These are phyloP conservation scores for Rhagium mordax DNA, from an alignment of 2,888 invertebrate species.

Conservation along the genomic window DNA sequence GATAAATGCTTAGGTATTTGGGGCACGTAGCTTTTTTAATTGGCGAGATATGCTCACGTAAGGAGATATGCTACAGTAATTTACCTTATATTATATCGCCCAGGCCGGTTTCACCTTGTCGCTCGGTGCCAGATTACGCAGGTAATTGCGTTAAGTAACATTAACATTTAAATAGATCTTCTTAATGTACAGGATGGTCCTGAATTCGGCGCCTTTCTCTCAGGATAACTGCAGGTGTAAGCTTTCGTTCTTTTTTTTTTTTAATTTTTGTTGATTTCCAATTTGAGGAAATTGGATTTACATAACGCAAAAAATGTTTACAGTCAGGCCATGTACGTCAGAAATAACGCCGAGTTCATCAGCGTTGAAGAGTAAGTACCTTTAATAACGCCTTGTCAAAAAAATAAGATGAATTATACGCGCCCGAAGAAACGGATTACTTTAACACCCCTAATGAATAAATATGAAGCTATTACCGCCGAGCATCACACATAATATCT, in stretches of 20 bases:
- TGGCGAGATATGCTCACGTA: constrained; percentile 2
- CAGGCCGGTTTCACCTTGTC: background rate
- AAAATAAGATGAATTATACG: background rate
- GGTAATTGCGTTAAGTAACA: background rate
- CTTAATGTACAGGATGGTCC: too few relatives aligned
- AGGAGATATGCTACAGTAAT: constrained; percentile 5
- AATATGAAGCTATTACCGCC: constrained; percentile 32
- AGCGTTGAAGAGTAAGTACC: too few relatives aligned
- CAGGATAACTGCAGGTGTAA: too few relatives aligned
- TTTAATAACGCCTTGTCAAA: constrained; percentile 9
- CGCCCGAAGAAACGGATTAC: constrained; percentile 15
- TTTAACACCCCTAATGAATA: constrained; percentile 28
- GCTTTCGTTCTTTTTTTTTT: too few relatives aligned
- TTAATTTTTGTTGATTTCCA: too few relatives aligned
- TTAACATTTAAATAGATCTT: too few relatives aligned
- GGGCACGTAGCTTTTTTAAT: constrained; percentile 25
- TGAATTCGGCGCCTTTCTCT: too few relatives aligned
- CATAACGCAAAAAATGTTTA: too few relatives aligned
- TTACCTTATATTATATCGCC: background rate
- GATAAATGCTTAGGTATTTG: constrained; percentile 27
- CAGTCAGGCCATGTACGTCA: too few relatives aligned
- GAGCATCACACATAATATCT: constrained; percentile 26
- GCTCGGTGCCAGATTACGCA: background rate
- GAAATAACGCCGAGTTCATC: too few relatives aligned
- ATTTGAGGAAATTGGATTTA: too few relatives aligned